phyloP scores from a whole-genome alignment of 2,888 invertebrate genomes.

The Mantis religiosa region DNA sequence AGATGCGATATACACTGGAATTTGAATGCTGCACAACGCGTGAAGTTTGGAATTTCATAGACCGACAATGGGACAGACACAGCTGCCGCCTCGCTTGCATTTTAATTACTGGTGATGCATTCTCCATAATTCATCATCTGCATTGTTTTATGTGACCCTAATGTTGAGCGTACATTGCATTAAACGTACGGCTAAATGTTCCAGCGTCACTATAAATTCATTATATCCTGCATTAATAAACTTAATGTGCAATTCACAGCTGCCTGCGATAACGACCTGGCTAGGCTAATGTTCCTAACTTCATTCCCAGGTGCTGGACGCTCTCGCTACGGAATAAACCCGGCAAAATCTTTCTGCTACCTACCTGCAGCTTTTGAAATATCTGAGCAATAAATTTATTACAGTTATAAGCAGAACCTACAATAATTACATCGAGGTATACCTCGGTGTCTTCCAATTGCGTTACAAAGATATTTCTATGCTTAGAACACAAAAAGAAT shows the following conservation, averaged over 20 bases:
- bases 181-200: background rate
- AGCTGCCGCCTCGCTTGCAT: background rate
- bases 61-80: background rate
- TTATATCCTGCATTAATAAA: background rate
- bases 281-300: background rate
- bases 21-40: background rate
- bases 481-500: too few relatives aligned
- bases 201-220: background rate
- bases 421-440: too few relatives aligned
- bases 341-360: too few relatives aligned
- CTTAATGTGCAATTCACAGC: background rate
- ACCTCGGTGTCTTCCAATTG: too few relatives aligned
- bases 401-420: too few relatives aligned
- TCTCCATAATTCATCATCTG: background rate
- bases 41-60: background rate
- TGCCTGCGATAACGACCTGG: background rate
- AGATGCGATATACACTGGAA: background rate
- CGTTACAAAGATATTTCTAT: too few relatives aligned
- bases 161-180: background rate
- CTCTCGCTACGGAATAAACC: too few relatives aligned
- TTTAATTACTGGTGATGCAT: background rate
- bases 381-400: too few relatives aligned
- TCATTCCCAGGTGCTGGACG: background rate
- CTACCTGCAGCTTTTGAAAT: too few relatives aligned
- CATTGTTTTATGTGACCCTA: background rate